Evolutionary conservation across 2,888 invertebrate species (phyloP), one percentile per base, ranked within the genome.

Genomic region (Ophonus ardosiacus): DNA sequence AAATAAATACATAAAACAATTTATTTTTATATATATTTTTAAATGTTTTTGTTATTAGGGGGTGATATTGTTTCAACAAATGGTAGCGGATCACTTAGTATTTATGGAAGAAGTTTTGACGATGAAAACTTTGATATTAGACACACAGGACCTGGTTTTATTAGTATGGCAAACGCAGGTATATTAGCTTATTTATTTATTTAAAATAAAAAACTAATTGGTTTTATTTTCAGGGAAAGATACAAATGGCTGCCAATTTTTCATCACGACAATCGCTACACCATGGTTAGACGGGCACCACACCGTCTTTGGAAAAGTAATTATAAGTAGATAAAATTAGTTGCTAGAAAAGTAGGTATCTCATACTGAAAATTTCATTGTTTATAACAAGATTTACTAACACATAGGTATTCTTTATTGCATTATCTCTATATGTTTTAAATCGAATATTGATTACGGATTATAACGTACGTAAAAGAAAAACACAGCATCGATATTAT

Each of bases 211-310:
- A 40, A 40, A 21, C 8, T 40, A 71, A 71, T 40, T 15, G n/a
- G 31, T 31, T 80, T 85, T 85, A 86, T 85, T 88, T 90, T 59
- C 88, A 95, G 96, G 96, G 21, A 94, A 94, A 84, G 93, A 98
- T 89, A 96, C 98, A n/a, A 98, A 98, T 91, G 98, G 98, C 4
- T 98, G 97, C 88, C 98, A 98, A 91, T 98, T 98, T 91, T 96
- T 98, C 90, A 96, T 99, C 88, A 98, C 97, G n/a, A 96, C 96
- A 0, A 94, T 96, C 86, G 94, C 95, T 15, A 96, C 98, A 0
- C 95, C 96, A 0, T 98, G 98, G 98, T 91, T 98, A 86, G 96
- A 98, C 91, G 96, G 96, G 63, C 94, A 96, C 86, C 97, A 98
- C 90, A 96, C 97, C 0, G 95, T 97, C 17, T 96, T 98, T 90